Evolutionary conservation across 2,113 vertebrate species (phyloP).

Genomic region (Struthio camelus): DNA sequence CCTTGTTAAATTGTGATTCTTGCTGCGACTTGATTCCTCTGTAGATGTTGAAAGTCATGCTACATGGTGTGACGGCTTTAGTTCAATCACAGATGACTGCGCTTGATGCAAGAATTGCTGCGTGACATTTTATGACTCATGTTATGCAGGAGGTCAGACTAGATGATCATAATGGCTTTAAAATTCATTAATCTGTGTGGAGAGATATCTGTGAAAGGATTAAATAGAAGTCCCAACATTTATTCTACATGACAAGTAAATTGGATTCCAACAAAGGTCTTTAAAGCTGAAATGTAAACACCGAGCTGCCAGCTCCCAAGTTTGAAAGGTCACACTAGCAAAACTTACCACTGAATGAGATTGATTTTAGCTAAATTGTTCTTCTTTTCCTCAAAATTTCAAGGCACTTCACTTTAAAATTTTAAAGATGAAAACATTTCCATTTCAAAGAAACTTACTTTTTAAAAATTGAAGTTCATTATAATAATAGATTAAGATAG

Average conservation of each 20-base stretch:
- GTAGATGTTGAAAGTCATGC: neutral
- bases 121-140: conserved; percentile 16
- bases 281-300: conserved; percentile 60
- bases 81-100: neutral
- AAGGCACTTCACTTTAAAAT: neutral
- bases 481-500: neutral
- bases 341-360: neutral
- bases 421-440: neutral
- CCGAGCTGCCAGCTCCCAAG: neutral
- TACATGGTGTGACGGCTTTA: neutral
- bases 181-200: conserved; percentile 55
- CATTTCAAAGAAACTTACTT: neutral
- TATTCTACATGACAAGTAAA: conserved; percentile 64
- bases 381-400: neutral
- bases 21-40: neutral
- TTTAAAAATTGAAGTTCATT: neutral
- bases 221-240: conserved; percentile 37
- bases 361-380: neutral
- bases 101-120: conserved; percentile 4
- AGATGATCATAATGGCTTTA: conserved; percentile 44
- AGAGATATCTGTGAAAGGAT: conserved; percentile 54
- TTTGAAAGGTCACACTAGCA: neutral
- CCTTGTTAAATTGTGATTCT: neutral
- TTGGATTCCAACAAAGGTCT: conserved; percentile 54
- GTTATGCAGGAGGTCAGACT: conserved; percentile 36